Evolutionary conservation across 1,140 invertebrate genomes (phyloP), one percentile per base, ranked within the genome.

Genomic region (Zophobas morio): DNA sequence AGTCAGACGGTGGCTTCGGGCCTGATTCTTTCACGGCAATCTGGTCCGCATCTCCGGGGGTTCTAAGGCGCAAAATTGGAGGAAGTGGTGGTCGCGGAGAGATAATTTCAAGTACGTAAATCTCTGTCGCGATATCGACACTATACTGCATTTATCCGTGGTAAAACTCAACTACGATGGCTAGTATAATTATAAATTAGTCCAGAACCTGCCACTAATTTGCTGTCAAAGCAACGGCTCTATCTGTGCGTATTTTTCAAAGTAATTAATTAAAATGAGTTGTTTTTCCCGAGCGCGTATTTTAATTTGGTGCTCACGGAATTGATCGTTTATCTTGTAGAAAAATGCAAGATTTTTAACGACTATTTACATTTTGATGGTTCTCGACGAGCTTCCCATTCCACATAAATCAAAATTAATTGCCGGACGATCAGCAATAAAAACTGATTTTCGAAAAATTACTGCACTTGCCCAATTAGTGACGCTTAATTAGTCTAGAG

Each of bases 141-240:
- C 74, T 79, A 81, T 75, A 81, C 76, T 77, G 80, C 83, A 78
- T 79, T 84, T 84, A 84, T 84, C 83, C 82, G 80, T 83, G 82
- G 83, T 83, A 81, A 79, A 82, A 84, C 78, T 83, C 78, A 80
- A 73, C 79, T 80, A 80, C 78, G 77, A 81, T 82, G 81, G 83
- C 81, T 79, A 80, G 76, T 78, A 81, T 84, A 82, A 84, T 83
- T 83, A 84, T 84, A 84, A 84, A 84, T 84, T 84, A 83, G 81
- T 79, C 71, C 75, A 70, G 73, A 77, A 80, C 78, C 79, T 79
- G 81, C 78, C 82, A 79, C 83, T 84, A 84, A 84, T 84, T 84
- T 83, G 82, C 82, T 84, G 82, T 83, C 80, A 76, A 78, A 75
- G 70, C 75, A 78, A 81, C 78, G 79, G 70, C 78, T 77, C 73